phyloP scores from a whole-genome alignment of 2,888 invertebrate genomes.

The Dolomedes plantarius region DNA sequence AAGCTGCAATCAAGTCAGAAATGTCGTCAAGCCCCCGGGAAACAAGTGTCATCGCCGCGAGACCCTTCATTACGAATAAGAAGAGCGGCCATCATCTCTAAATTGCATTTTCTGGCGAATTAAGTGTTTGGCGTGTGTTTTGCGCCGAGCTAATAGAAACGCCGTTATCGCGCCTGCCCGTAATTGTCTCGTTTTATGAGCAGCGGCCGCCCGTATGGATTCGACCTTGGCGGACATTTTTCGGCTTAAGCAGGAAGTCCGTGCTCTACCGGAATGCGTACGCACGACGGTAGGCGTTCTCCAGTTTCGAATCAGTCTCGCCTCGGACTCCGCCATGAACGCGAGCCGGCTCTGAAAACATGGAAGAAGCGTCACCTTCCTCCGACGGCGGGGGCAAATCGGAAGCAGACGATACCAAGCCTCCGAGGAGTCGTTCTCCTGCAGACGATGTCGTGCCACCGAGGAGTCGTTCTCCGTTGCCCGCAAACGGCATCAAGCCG shows the following conservation, averaged over 20 bases:
- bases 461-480: constrained; percentile 9
- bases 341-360: no score
- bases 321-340: no score
- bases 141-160: constrained; percentile 30
- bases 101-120: no score
- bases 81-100: no score
- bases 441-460: no score
- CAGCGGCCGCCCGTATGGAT: constrained; percentile 36
- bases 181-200: constrained; percentile 51
- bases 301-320: no score
- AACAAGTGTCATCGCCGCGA: no score
- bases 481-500: not conserved
- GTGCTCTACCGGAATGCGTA: not conserved
- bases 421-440: no score
- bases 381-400: constrained; percentile 12
- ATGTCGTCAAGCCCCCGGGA: no score
- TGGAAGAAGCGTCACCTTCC: not conserved
- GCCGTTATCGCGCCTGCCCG: constrained; percentile 41
- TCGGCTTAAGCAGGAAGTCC: constrained; percentile 56
- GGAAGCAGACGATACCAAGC: not conserved
- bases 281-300: not conserved
- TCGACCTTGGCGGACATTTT: constrained; percentile 44
- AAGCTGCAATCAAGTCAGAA: no score
- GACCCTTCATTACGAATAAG: no score
- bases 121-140: no score